A percentile compares a stretch with the other conserved stretches of the same genome.
These are phyloP conservation scores for Redunca redunca DNA, from an alignment of 2,113 vertebrate genomes.

Conservation along the genomic window DNA sequence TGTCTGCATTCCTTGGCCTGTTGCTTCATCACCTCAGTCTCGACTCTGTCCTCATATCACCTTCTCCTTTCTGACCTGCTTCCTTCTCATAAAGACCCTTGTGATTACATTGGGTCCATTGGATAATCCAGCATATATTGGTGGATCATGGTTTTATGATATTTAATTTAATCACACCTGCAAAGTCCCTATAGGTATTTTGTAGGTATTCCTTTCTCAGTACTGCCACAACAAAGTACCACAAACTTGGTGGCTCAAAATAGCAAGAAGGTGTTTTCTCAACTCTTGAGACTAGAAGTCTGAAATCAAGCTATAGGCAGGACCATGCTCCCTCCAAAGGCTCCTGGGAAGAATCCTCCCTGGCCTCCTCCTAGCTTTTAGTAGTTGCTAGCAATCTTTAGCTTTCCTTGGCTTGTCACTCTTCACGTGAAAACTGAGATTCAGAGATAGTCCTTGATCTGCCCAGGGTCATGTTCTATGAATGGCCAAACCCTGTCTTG, in stretches of 20 bases:
- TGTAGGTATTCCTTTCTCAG: background rate
- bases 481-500: background rate
- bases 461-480: background rate
- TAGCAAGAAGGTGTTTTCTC: background rate
- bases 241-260: background rate
- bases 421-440: background rate
- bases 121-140: background rate
- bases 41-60: background rate
- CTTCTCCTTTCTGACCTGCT: background rate
- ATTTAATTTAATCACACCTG: background rate
- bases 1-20: background rate
- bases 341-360: background rate
- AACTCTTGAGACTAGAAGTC: background rate
- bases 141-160: background rate
- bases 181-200: background rate
- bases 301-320: background rate
- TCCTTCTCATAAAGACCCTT: background rate
- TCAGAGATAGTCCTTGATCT: background rate
- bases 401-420: background rate
- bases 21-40: background rate
- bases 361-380: background rate
- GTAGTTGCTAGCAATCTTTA: background rate
- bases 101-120: background rate
- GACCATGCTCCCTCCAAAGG: background rate
- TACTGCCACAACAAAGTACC: background rate